Evolutionary conservation across 2,888 invertebrate species (phyloP).

Genomic region (Lepas anatifera): DNA sequence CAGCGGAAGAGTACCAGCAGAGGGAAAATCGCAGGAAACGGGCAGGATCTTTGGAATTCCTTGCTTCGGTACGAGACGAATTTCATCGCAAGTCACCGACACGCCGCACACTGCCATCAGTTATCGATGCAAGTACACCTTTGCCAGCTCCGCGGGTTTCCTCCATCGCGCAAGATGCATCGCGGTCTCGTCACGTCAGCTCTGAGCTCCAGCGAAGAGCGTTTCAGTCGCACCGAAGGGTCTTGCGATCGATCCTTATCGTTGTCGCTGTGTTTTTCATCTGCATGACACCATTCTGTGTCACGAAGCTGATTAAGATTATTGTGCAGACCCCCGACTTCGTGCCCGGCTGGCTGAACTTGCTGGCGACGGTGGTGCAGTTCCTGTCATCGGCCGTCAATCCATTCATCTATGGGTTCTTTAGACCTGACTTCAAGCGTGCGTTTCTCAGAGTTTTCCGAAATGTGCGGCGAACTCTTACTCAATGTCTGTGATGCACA

Average conservation of each 20-base stretch:
- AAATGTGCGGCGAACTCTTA: too few species aligned
- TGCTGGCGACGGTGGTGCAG: slow-evolving; percentile 15
- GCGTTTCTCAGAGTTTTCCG: slow-evolving; percentile 13
- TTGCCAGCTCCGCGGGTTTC: too few species aligned
- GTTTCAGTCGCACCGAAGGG: not conserved
- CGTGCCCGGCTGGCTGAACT: slow-evolving; percentile 15
- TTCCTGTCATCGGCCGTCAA: slow-evolving; percentile 14
- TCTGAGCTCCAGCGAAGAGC: not conserved
- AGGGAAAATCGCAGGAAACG: too few species aligned
- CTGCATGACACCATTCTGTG: slow-evolving; percentile 18
- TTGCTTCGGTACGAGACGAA: too few species aligned
- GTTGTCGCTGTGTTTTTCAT: slow-evolving; percentile 16
- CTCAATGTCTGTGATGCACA: too few species aligned
- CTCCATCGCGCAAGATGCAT: too few species aligned
- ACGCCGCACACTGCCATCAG: too few species aligned
- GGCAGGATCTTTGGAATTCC: too few species aligned
- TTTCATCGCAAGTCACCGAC: too few species aligned
- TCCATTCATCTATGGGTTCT: slow-evolving; percentile 17
- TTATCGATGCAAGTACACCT: too few species aligned
- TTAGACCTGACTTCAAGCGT: slow-evolving; percentile 13
- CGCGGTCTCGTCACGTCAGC: too few species aligned
- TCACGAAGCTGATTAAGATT: slow-evolving; percentile 17
- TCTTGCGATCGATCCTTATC: not conserved
- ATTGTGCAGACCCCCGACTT: not conserved
- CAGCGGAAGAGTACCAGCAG: too few species aligned